A percentile compares a stretch with the other conserved stretches of the same genome.
These are phyloP conservation scores for Aradus depressus DNA, from an alignment of 2,888 invertebrate genomes.

Conservation along the genomic window DNA sequence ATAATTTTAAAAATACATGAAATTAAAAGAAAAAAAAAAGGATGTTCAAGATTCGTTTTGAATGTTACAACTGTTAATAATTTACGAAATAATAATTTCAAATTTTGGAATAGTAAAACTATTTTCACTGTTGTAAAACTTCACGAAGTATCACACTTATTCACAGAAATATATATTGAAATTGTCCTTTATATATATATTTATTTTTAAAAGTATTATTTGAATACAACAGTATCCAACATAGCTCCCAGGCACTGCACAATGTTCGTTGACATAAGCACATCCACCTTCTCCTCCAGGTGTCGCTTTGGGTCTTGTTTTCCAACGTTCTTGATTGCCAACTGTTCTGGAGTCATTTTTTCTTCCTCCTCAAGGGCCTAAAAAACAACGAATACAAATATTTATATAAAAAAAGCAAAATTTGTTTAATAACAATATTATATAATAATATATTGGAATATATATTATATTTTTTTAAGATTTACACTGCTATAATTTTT, in stretches of 20 bases:
- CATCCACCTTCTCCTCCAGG: conserved; percentile 95
- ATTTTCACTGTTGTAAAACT: too few relatives aligned
- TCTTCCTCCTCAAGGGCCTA: conserved; percentile 95
- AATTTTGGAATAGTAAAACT: too few relatives aligned
- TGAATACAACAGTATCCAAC: conserved; percentile 86
- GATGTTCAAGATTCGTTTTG: too few relatives aligned
- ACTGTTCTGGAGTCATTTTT: conserved; percentile 97
- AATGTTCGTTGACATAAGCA: conserved; percentile 93
- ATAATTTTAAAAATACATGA: too few relatives aligned
- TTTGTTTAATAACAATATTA: not conserved
- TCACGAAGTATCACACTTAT: too few relatives aligned
- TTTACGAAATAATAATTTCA: too few relatives aligned
- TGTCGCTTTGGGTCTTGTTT: conserved; percentile 98
- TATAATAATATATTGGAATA: not conserved
- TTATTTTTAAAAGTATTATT: too few relatives aligned
- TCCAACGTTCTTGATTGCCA: conserved; percentile 99
- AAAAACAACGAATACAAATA: conserved; percentile 25
- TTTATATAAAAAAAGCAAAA: not conserved
- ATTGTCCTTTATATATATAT: too few relatives aligned
- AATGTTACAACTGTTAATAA: too few relatives aligned
- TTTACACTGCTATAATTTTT: too few relatives aligned
- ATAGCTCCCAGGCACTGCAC: conserved; percentile 95
- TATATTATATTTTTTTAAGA: not conserved
- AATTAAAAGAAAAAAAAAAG: too few relatives aligned
- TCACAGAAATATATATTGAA: too few relatives aligned